Evolutionary conservation across 2,797 vertebrate genomes (phyloP).

Genomic region (Myripristis murdjan): DNA sequence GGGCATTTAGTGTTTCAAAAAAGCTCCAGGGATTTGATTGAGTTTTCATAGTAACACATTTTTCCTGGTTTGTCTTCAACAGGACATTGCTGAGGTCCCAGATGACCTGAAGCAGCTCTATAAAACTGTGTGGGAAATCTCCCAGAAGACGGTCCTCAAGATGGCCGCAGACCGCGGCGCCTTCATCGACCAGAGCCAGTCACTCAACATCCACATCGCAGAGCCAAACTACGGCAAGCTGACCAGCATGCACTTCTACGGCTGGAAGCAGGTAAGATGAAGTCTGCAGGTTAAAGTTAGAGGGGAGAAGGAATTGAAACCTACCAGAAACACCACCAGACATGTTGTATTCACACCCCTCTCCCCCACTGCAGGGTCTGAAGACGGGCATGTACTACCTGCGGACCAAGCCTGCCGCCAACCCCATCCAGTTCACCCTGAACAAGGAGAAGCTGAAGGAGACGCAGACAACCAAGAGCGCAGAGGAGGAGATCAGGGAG

Average conservation of each 20-base stretch:
- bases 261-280: slow-evolving; percentile 93
- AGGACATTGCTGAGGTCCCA: slow-evolving; percentile 91
- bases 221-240: slow-evolving; percentile 98
- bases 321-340: too few species aligned
- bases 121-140: slow-evolving; percentile 98
- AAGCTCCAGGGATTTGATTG: too few species aligned
- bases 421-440: slow-evolving; percentile 97
- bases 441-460: slow-evolving; percentile 96
- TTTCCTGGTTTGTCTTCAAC: slow-evolving; percentile 20
- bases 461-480: slow-evolving; percentile 65
- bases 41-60: too few species aligned
- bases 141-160: slow-evolving; percentile 94
- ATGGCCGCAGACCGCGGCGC: slow-evolving; percentile 97
- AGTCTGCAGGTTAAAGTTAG: too few species aligned
- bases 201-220: slow-evolving; percentile 96
- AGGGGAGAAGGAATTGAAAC: too few species aligned
- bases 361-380: slow-evolving; percentile 82
- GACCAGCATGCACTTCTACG: slow-evolving; percentile 98
- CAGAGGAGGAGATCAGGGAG: slow-evolving; percentile 87
- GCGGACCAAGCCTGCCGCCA: slow-evolving; percentile 94
- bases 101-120: slow-evolving; percentile 95
- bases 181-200: slow-evolving; percentile 98
- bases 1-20: too few species aligned
- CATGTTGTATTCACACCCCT: too few species aligned
- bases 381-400: slow-evolving; percentile 99